phyloP scores from a whole-genome alignment of 2,888 invertebrate genomes.

The Ephialtes manifestator region DNA sequence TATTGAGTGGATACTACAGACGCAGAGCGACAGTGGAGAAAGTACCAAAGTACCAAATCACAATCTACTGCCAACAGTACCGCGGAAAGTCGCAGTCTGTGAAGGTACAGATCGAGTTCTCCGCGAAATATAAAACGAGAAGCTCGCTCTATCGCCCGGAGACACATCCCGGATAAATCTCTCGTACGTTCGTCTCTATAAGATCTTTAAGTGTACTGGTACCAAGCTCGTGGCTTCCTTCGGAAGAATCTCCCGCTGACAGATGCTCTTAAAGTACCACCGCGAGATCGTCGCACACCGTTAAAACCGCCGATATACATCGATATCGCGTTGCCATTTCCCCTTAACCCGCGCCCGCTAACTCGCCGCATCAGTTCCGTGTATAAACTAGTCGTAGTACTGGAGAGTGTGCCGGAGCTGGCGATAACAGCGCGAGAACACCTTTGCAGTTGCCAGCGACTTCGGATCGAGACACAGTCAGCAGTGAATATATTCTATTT shows the following conservation, averaged over 20 bases:
- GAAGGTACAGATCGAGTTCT: conserved; percentile 26
- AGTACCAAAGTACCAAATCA: conserved; percentile 62
- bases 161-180: not conserved
- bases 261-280: conserved; percentile 1
- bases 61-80: conserved; percentile 33
- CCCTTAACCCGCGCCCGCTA: conserved; percentile 36
- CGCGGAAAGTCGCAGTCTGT: conserved; percentile 25
- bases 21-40: conserved; percentile 60
- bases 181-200: not conserved
- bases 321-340: conserved; percentile 61
- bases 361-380: conserved; percentile 67
- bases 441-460: conserved; percentile 28
- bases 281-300: conserved; percentile 61
- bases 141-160: not conserved
- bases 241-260: conserved; percentile 1
- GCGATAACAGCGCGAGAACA: conserved; percentile 55
- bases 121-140: conserved; percentile 15
- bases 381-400: conserved; percentile 66
- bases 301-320: conserved; percentile 63
- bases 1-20: not conserved
- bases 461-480: conserved; percentile 22
- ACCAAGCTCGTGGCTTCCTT: not conserved
- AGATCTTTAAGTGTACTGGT: not conserved
- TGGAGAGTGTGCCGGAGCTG: conserved; percentile 48
- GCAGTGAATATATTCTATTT: not conserved